A percentile compares a stretch with the other conserved stretches of the same genome.
phyloP scores from a whole-genome alignment of 2,797 vertebrate species.

The Onychomys leucogaster region DNA sequence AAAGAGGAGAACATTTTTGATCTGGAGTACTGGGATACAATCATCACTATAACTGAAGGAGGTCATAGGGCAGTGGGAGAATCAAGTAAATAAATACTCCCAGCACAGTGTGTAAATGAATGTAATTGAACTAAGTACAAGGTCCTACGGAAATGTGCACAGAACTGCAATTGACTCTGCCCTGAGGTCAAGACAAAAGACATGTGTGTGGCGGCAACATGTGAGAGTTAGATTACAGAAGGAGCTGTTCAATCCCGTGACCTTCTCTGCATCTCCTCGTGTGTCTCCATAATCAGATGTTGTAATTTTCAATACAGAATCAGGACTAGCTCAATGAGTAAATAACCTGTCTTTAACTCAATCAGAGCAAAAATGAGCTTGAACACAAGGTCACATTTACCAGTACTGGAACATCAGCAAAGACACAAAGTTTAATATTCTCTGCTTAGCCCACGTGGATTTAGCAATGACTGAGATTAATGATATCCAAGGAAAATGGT shows the following conservation, averaged over 20 bases:
- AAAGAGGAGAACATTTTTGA: background rate
- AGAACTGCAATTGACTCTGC: conserved; percentile 52
- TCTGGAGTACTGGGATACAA: background rate
- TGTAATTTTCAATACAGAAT: conserved; percentile 54
- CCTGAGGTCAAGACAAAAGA: conserved; percentile 50
- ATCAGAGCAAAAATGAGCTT: conserved; percentile 65
- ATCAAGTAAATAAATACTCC: conserved; percentile 64
- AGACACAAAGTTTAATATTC: conserved; percentile 48
- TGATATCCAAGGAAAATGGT: conserved; percentile 43
- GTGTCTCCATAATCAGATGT: conserved; percentile 64
- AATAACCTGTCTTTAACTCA: conserved; percentile 63
- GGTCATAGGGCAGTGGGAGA: background rate
- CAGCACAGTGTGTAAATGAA: conserved; percentile 47
- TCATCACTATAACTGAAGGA: conserved; percentile 64
- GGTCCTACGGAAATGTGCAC: background rate
- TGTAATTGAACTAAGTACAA: conserved; percentile 60
- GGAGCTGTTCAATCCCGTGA: conserved; percentile 23
- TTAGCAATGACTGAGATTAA: conserved; percentile 49
- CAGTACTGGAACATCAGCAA: conserved; percentile 6
- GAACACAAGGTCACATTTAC: conserved; percentile 61
- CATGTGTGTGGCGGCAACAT: background rate
- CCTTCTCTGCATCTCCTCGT: conserved; percentile 4
- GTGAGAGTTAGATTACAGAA: conserved; percentile 18
- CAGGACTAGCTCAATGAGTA: conserved; percentile 28
- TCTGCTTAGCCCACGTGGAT: conserved; percentile 51